Base-by-base conservation (phyloP, 1,140 invertebrate genomes). In the Elymnias hypermnestra region DNA sequence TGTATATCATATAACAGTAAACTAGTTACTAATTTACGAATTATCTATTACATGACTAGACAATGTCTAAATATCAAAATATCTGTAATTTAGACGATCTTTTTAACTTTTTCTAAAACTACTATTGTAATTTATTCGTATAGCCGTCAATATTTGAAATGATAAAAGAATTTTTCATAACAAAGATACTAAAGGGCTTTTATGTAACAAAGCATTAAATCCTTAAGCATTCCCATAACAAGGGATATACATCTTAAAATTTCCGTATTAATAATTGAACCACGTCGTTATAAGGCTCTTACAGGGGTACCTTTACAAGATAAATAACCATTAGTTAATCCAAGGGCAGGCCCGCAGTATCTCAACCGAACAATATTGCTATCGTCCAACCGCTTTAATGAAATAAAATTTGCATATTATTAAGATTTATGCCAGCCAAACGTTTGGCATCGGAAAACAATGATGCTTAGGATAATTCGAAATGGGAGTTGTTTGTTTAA, bases 311-410 rank as follows among this genome's bases (percentile, higher is more conserved):
- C 69, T 63, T 65, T 69, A 69, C 63, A 81, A 83, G 76, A 83
- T 83, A 83, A 81, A 83, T 69, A 73, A 71, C 74, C 69, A 83
- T 83, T 83, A 83, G 76, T 70, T 79, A 83, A 83, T 79, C 79
- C 73, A 53, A 65, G 68, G 72, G 76, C 65, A 68, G 65, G 45
- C 61, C 55, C 54, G 71, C 69, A 61, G 68, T 81, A 74, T 75
- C 54, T 83, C 75, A 83, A 56, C 53, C 57, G 36, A 43, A 55
- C 71, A 70, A 79, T 79, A 79, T 74, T 79, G 72, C 76, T 70
- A 73, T 73, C 67, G 74, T 65, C 72, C 67, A 59, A 79, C 79
- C 73, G 72, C 71, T 69, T 71, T 83, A 83, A 83, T 83, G 79
- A 83, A 83, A 83, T 83, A 74, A 77, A 79, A 83, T 83, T 83